Conservation (phyloP, 1,140 invertebrate genomes). For the Caenorhabditis briggsae region DNA sequence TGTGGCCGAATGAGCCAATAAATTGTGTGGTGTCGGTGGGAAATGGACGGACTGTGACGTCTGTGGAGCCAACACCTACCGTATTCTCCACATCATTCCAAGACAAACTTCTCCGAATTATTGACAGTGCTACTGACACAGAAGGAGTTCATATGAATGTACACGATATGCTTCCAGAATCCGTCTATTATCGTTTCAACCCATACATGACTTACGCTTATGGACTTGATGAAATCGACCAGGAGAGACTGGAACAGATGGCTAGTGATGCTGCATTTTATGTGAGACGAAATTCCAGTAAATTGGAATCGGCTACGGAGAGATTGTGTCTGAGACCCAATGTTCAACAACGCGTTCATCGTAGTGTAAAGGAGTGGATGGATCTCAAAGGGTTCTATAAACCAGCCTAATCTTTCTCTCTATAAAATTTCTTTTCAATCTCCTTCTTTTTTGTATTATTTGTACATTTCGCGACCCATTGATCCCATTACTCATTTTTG, state of each 20-base stretch:
- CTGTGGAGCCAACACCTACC: conserved; percentile 73
- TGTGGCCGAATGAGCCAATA: conserved; percentile 87
- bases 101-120: conserved; percentile 81
- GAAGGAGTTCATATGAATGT: conserved; percentile 57
- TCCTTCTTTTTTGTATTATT: conserved; percentile 6
- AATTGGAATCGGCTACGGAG: conserved; percentile 68
- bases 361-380: conserved; percentile 32
- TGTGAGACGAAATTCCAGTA: conserved; percentile 72
- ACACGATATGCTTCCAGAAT: conserved; percentile 25
- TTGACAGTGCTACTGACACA: conserved; percentile 58
- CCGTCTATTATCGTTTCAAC: conserved; percentile 90
- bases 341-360: conserved; percentile 13
- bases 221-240: conserved; percentile 86
- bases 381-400: conserved; percentile 41
- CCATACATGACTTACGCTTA: conserved; percentile 88
- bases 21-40: conserved; percentile 91
- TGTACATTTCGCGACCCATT: not conserved
- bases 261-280: conserved; percentile 71
- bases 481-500: not conserved
- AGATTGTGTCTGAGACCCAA: conserved; percentile 65
- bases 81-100: conserved; percentile 80
- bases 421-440: not conserved
- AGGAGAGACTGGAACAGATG: conserved; percentile 78
- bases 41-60: conserved; percentile 81
- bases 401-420: not conserved